Base-by-base conservation (phyloP, 2,797 vertebrate species). In the Leptodactylus fallax region DNA sequence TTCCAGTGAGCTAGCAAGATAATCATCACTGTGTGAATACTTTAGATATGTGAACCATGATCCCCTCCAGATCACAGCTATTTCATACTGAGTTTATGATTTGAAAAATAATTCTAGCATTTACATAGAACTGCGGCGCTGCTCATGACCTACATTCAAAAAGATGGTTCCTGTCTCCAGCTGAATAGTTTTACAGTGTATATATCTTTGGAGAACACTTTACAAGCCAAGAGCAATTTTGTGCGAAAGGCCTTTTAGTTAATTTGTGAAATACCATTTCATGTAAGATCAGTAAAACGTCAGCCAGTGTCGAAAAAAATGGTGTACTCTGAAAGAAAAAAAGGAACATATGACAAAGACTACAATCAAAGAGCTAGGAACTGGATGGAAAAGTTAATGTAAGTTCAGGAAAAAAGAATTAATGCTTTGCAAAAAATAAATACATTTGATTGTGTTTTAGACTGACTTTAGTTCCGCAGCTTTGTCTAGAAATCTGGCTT, bases 201-300 rank as follows among this genome's bases (percentile, higher is more conserved):
- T 69, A 81, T 81, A 80, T 71, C 78, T 87, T 87, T 58, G 85
- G 65, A 81, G 85, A 81, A 87, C 77, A 81, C 77, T 79, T 69
- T 79, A 71, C 21, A 86, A 77, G 72, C 83, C 83, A 53, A 67
- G 60, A 86, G 85, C 85, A 71, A 79, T 79, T 60, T 76, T 77
- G n/a, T 12, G 36, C 58, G 16, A 14, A 78, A 61, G 56, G 72
- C 47, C 83, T 85, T 85, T 76, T 85, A 76, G 61, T 80, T 60
- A 80, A 65, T 80, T 86, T 53, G 45, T 86, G 63, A 86, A 86
- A 72, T 86, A 86, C 63, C 53, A 80, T 87, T 71, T 45, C 51
- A 61, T 74, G 58, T 51, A 85, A 85, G 72, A 78, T 85, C 83
- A 85, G 72, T 47, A 45, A 85, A 36, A 85, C 16, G 58, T 85